Base-by-base conservation (phyloP, 2,888 invertebrate genomes). In the Rutpela maculata region DNA sequence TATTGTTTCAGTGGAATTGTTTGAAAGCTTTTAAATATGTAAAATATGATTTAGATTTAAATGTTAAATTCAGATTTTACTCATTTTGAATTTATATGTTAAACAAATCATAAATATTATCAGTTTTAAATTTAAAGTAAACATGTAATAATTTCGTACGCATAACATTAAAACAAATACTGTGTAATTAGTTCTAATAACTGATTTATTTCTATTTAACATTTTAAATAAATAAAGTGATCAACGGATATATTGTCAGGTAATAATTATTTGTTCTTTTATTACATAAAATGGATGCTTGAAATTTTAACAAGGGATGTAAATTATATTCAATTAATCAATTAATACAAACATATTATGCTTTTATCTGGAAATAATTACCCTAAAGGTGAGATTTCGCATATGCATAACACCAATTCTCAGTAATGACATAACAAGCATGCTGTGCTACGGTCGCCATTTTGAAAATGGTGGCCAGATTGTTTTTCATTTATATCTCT, bases 131-230 rank as follows among this genome's bases (percentile, higher is more conserved):
- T 65, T 43, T 43, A 43, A 65, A 22, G 18, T 65, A 65, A 65
- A 65, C 65, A 65, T 65, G 65, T 65, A 43, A 65, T 65, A 65
- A 65, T 65, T 65, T 65, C 65, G 38, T 65, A 12, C 43, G 65
- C 19, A 65, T 43, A 19, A 43, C 18, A 65, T 50, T 65, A 19
- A 63, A 63, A 63, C 43, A 65, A 38, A 11, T 38, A 43, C 12
- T 12, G 15, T 50, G 19, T 19, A 18, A 31, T 18, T 12, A 43
- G 38, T 43, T 17, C 43, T 19, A 38, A 43, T 65, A 38, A 31
- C 62, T 22, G 31, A 22, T 50, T 50, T 43, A 18, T 19, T 22
- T 19, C 12, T 12, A 65, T 65, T 65, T 19, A 50, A 65, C 26
- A 12, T 38, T 43, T 43, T 19, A 0, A 4, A 15, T 43, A 65